These are phyloP conservation scores for Idaea straminata DNA, from an alignment of 2,888 invertebrate genomes.

Conservation along the genomic window DNA sequence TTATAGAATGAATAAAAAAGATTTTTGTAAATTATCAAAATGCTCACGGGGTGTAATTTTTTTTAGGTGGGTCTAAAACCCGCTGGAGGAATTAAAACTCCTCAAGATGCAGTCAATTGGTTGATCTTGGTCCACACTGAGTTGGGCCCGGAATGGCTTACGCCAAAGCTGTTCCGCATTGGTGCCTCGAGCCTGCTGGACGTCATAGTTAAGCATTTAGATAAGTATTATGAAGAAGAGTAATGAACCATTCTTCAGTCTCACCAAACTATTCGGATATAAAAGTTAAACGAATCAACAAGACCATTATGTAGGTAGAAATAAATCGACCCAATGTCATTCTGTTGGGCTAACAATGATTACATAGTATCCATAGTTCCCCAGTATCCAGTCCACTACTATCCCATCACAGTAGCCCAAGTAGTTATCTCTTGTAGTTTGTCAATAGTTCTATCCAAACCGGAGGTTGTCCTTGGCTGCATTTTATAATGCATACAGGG, in stretches of 20 bases:
- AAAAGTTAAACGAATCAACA: neutral
- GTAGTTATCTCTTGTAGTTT: too few relatives aligned
- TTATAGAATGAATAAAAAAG: too few relatives aligned
- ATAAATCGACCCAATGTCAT: too few relatives aligned
- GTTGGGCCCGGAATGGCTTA: constrained; percentile 93
- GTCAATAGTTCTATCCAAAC: too few relatives aligned
- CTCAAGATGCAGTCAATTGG: constrained; percentile 93
- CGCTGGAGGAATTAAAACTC: constrained; percentile 96
- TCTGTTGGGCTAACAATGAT: too few relatives aligned
- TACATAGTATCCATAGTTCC: too few relatives aligned
- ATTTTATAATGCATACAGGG: too few relatives aligned
- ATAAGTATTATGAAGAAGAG: constrained; percentile 41
- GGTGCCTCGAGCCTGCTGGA: constrained; percentile 96
- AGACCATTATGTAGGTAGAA: too few relatives aligned
- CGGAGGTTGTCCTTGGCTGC: too few relatives aligned
- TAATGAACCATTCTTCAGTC: neutral
- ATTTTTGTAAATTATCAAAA: neutral
- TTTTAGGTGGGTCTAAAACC: constrained; percentile 98
- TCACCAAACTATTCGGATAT: neutral
- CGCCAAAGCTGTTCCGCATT: constrained; percentile 90
- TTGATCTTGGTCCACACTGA: constrained; percentile 90
- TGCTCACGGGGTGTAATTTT: too few relatives aligned
- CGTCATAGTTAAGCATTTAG: constrained; percentile 84
- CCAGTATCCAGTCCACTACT: too few relatives aligned
- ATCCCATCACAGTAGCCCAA: too few relatives aligned